Evolutionary conservation across 2,888 invertebrate species (phyloP).

Genomic region (Erynnis tages): DNA sequence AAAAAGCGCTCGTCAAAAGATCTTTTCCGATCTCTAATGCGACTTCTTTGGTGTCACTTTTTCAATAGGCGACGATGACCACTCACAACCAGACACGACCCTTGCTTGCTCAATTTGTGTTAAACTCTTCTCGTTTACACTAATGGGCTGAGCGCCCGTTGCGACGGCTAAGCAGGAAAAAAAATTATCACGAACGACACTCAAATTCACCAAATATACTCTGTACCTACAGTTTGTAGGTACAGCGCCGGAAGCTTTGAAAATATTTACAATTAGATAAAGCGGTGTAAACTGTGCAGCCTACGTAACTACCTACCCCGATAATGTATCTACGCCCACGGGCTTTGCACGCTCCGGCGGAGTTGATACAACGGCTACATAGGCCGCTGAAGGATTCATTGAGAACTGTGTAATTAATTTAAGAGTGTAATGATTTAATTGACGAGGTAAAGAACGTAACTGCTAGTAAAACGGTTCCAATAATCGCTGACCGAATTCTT

Average conservation of each 20-base stretch:
- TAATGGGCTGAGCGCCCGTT: neutral
- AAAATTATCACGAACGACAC: neutral
- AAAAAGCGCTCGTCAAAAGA: no score
- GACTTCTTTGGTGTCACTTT: no score
- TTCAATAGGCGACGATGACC: no score
- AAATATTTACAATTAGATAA: constrained; percentile 38
- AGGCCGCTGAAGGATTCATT: constrained; percentile 2
- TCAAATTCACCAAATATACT: neutral
- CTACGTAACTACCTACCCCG: constrained; percentile 34
- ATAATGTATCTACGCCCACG: constrained; percentile 35
- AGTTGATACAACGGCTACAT: constrained; percentile 24
- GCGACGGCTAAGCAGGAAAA: neutral
- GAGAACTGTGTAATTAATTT: neutral
- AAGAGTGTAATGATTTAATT: no score
- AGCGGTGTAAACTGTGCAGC: constrained; percentile 37
- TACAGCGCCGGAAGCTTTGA: constrained; percentile 20
- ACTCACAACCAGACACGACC: no score
- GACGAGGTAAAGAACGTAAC: no score
- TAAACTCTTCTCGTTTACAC: no score
- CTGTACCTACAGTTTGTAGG: neutral
- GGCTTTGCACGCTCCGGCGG: constrained; percentile 3
- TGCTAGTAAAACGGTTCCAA: no score
- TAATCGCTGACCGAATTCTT: no score
- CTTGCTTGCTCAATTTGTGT: no score
- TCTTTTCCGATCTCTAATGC: no score